Conservation (phyloP, 2,113 vertebrate genomes). For the Sapayoa aenigma region DNA sequence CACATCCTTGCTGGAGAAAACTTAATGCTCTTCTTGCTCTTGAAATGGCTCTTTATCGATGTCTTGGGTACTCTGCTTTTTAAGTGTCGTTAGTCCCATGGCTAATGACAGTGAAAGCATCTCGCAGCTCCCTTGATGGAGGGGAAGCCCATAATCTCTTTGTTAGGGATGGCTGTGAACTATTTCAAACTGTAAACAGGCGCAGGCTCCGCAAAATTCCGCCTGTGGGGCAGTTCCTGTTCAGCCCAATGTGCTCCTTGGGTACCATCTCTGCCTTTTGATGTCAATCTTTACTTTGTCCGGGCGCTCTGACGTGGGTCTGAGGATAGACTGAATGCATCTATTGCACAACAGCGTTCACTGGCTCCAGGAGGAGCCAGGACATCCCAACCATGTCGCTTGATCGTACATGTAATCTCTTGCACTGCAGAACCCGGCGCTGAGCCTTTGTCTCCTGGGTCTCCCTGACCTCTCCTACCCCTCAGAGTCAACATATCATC, state of each 20-base stretch:
- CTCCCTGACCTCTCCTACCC: not conserved
- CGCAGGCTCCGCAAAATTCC: not conserved
- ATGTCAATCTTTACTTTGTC: not conserved
- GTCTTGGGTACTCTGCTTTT: not conserved
- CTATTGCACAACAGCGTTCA: fast-evolving
- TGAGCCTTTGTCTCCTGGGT: not conserved
- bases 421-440: not conserved
- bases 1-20: not conserved
- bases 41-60: not conserved
- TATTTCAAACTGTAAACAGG: not conserved
- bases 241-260: not conserved
- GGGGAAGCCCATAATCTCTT: not conserved
- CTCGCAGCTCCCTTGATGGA: not conserved
- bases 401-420: not conserved
- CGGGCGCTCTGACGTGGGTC: not conserved
- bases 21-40: not conserved
- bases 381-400: fast-evolving
- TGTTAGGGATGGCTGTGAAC: not conserved
- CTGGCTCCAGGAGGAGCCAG: not conserved
- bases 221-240: too few species aligned
- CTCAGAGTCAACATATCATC: not conserved
- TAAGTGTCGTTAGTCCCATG: not conserved
- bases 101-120: not conserved
- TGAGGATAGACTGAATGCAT: not conserved
- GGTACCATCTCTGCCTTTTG: not conserved